Base-by-base conservation (phyloP, 2,797 vertebrate species). In the Phalloptychus januarius region DNA sequence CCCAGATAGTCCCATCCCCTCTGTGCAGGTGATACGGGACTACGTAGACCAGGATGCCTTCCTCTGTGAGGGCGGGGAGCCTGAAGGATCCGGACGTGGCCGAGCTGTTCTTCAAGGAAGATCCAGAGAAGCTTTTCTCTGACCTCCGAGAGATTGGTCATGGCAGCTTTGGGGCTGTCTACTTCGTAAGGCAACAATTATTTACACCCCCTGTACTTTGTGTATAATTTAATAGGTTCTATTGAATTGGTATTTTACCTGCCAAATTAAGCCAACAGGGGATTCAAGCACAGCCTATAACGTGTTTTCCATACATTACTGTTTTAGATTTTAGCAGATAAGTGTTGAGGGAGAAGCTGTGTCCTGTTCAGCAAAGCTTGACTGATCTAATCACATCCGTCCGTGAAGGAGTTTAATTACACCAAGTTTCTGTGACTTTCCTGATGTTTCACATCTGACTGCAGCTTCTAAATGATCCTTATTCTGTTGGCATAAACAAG, bases 131-230 rank as follows among this genome's bases (percentile, higher is more conserved):
- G 93, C 97, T 98, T 91, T 99, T 98, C 94, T 96, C 97, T 63
- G 98, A 99, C 94, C 97, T 99, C 85, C 95, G 98, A 88, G 98
- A 99, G 96, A 99, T 99, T 80, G 98, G 98, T 89, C 98, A 99
- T 97, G 98, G 98, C 93, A 99, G 98, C 95, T 99, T 99, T 67
- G 98, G 98, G 91, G 98, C 98, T 2, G 98, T 99, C 81, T 99
- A 99, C 95, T 99, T 99, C 96, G 98, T 99, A 96, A 90, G 98
- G 93, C 71, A 81, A 54, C 77, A 79, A 16, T 72, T 76, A 71
- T 46, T 72, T 79, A 83, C 72, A 70, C 48, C 25, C 7, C 74
- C 4, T 67, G 28, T 33, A 31, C 28, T 18, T 36, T 63, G 23
- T 58, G n/a, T 72, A 74, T 71, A 56, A 79, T 52, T 12, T 45